Evolutionary conservation across 2,797 vertebrate genomes (phyloP).

Genomic region (Netta rufina): DNA sequence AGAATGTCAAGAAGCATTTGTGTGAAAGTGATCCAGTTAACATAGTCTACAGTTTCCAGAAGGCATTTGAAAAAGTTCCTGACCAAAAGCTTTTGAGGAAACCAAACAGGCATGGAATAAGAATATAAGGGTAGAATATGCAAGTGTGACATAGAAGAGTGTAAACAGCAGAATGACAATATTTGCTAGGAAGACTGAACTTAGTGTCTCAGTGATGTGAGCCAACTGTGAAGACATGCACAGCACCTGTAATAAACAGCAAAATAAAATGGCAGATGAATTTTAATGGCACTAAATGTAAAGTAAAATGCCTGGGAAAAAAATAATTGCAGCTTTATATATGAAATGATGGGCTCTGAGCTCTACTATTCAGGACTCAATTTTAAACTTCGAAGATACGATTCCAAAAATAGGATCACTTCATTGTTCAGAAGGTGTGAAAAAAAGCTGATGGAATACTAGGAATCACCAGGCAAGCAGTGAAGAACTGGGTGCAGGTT

Average conservation of each 20-base stretch:
- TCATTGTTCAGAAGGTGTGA: neutral
- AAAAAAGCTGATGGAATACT: neutral
- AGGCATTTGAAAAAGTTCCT: neutral
- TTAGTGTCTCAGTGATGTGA: neutral
- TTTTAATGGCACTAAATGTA: neutral
- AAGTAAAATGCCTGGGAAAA: neutral
- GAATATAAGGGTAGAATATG: slow-evolving; percentile 47
- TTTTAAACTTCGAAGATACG: neutral
- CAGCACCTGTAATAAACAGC: neutral
- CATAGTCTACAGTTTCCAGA: neutral
- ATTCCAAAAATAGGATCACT: neutral
- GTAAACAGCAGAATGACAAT: neutral
- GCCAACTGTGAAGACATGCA: neutral
- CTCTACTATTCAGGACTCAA: neutral
- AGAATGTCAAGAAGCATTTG: neutral
- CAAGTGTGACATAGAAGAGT: neutral
- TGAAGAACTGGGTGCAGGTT: neutral
- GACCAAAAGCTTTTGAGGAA: slow-evolving; percentile 24
- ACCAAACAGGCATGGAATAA: slow-evolving; percentile 13
- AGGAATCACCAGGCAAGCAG: neutral
- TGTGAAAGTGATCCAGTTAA: slow-evolving; percentile 7
- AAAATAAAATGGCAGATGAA: neutral
- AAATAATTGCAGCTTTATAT: neutral
- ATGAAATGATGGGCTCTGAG: neutral
- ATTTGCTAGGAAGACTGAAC: neutral